A percentile compares a stretch with the other conserved stretches of the same genome.
Conservation (phyloP, 2,888 invertebrate species). For the Horisme vitalbata region DNA sequence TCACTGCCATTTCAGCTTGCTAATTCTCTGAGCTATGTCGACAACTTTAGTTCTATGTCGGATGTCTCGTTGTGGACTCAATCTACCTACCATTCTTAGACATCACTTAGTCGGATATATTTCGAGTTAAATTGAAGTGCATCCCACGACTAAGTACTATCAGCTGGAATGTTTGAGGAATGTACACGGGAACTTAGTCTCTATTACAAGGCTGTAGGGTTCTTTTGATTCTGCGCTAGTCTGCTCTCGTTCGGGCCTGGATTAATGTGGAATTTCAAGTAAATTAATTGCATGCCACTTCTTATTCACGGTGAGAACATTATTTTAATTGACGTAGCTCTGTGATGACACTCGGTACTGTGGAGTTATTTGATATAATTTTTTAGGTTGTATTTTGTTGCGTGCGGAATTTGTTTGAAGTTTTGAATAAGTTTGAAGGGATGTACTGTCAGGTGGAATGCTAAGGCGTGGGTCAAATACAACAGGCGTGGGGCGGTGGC, state of each 20-base stretch:
- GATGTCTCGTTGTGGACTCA: too few species aligned
- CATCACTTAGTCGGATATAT: constrained; percentile 13
- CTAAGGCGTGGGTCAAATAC: too few species aligned
- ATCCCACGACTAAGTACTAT: constrained; percentile 18
- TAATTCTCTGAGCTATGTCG: too few species aligned
- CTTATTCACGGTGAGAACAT: constrained; percentile 44
- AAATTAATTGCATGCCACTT: constrained; percentile 53
- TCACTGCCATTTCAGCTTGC: too few species aligned
- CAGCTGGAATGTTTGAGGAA: constrained; percentile 9
- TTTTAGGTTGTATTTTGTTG: constrained; percentile 14
- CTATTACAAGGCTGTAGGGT: constrained; percentile 7
- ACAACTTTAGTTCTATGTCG: too few species aligned
- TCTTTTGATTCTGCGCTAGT: neutral
- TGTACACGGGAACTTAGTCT: constrained; percentile 10
- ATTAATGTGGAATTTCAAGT: constrained; percentile 59
- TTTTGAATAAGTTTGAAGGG: too few species aligned
- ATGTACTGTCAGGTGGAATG: too few species aligned
- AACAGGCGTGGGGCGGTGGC: too few species aligned
- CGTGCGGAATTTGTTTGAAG: neutral
- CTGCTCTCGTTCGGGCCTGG: constrained; percentile 30
- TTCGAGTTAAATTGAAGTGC: constrained; percentile 34
- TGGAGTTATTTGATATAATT: constrained; percentile 24
- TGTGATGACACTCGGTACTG: constrained; percentile 40
- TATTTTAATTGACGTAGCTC: constrained; percentile 51
- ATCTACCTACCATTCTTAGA: too few species aligned